Evolutionary conservation across 2,797 vertebrate genomes (phyloP), one percentile per base, ranked within the genome.

Genomic region (Nannoperca australis): DNA sequence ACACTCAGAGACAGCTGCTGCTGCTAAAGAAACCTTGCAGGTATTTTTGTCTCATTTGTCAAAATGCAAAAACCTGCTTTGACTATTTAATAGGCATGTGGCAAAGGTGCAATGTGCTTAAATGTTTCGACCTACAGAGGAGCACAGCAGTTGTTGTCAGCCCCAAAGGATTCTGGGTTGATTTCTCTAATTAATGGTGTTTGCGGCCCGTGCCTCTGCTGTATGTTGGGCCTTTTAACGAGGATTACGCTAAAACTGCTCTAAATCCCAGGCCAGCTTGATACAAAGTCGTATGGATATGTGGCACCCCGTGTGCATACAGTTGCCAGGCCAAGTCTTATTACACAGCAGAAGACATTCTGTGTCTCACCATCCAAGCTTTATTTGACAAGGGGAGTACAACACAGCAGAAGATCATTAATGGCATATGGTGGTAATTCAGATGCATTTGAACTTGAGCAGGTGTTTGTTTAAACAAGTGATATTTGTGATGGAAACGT

Each of bases 351-450:
- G 55, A 56, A 67, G n/a, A 44, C 71, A 38, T 12, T 62, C 20
- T 73, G 38, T 15, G 10, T 58, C 76, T 34, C 4, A 10, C 36
- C 8, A 51, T 73, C 47, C 50, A 69, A 50, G 58, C 40, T 67
- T 74, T 84, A 53, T 70, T 82, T 74, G 63, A 72, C 44, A 68
- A 40, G 30, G 34, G 54, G 12, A 62, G 55, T 36, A 68, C 15
- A 75, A 60, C 36, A 47, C 24, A 67, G 51, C 60, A 61, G 64
- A 58, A 53, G 62, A 79, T 73, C 42, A 68, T 68, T 51, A 69
- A 76, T 22, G 70, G 78, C 81, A 85, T 36, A 55, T 42, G 51
- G 71, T 32, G 14, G 60, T 81, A 63, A 75, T 66, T 78, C 53
- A 70, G 51, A 61, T 53, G 60, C 76, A 79, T 80, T 77, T 76